Base-by-base conservation (phyloP, 2,113 vertebrate genomes). In the Nyctibius bracteatus region DNA sequence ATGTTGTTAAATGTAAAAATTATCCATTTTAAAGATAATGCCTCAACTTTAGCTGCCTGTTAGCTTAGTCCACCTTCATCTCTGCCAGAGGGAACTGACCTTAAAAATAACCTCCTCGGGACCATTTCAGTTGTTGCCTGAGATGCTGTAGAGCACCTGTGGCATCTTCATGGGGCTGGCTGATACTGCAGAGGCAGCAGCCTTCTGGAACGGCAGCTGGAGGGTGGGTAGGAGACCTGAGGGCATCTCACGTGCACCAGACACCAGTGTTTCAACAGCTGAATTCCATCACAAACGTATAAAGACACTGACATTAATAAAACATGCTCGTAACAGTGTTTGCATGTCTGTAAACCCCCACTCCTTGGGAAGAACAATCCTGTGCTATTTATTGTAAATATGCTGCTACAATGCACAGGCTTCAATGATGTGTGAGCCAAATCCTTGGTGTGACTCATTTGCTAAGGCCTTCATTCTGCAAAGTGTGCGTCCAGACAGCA, bases 351-450 rank as follows among this genome's bases (percentile, higher is more conserved):
- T 49, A 62, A 86, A 49, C 12, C 5, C 9, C 24, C 12, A 4
- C 3, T 71, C 19, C 13, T 31, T 28, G 51, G 21, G 43, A 67
- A 77, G 54, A 65, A 52, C 17, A 62, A 25, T 20, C 16, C 67
- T 62, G n/a, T 83, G 63, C 43, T 86, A 1, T 78, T 61, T 71
- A 25, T 30, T 86, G 0, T 41, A 33, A 59, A 17, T 23, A 8
- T 35, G 59, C 59, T 73, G 68, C 72, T 73, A 24, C 63, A 37
- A 24, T 21, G 19, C 49, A n/a, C 4, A 37, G 55, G 14, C 46
- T 78, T 82, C 1, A 0, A 35, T 55, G 39, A 30, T 0, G 1
- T 13, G 5, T 5, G 13, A 74, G 43, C 46, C 44, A 46, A 59
- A 55, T 41, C 66, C 68, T 74, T 47, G 43, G 25, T 52, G 57